Evolutionary conservation across 2,113 vertebrate species (phyloP), one percentile per base, ranked within the genome.

Genomic region (Pseudolaguvia tuberculata): DNA sequence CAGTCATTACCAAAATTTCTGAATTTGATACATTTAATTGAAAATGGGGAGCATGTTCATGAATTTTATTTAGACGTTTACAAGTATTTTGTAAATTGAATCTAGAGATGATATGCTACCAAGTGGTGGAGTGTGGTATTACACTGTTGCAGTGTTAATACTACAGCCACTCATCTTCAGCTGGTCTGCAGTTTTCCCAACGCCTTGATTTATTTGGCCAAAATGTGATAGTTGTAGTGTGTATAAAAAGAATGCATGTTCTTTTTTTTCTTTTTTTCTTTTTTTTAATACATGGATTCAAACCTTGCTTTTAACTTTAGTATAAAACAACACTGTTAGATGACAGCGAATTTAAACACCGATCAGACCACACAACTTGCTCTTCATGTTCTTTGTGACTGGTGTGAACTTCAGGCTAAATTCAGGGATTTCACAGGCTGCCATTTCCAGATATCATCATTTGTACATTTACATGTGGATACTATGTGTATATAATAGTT

Each of bases 401-500:
- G 58, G 21, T 42, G 18, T 29, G 58, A 80, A 55, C 50, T 77
- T 58, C 52, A 72, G 15, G 23, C 42, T 42, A 76, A 58, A 5
- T 67, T 39, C 53, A 69, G 50, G 55, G 20, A 47, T 53, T 72
- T 73, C 59, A 42, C 62, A 52, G 47, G 18, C 15, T 27, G n/a
- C 31, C 20, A 53, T 53, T 59, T 51, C 23, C 45, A 25, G 18
- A 69, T 61, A 56, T n/a, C 67, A 29, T 80, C 50, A 29, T 80
- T 55, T 81, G 75, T 72, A 75, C 79, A 79, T 82, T 79, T 77
- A 81, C 77, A 50, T 83, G 52, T 83, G 80, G 75, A 70, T 82
- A 63, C 68, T 73, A 72, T 83, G 52, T 84, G 83, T 85, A 82
- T 83, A 85, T 87, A 85, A 72, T 81, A 77, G 72, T 79, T 72